Evolutionary conservation across 2,113 vertebrate genomes (phyloP).

Genomic region (Carlito syrichta): DNA sequence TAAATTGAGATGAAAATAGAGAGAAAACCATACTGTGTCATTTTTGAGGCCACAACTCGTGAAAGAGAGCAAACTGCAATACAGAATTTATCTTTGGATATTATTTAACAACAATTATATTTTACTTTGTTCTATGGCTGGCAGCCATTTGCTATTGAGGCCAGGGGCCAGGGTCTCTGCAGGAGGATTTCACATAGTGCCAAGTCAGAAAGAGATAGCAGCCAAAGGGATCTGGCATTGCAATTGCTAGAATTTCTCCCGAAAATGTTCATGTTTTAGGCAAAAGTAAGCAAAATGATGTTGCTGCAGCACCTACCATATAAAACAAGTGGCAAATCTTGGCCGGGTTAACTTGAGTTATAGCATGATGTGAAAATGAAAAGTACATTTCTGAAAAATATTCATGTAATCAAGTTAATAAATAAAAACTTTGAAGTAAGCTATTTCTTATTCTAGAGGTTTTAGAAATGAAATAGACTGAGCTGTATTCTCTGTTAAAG

Average conservation of each 20-base stretch:
- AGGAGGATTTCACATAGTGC: slow-evolving; percentile 2
- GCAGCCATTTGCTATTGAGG: not conserved
- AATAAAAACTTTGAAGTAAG: not conserved
- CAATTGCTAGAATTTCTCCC: slow-evolving; percentile 23
- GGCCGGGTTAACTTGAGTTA: not conserved
- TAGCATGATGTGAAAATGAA: not conserved
- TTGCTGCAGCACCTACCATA: not conserved
- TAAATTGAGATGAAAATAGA: slow-evolving; percentile 23
- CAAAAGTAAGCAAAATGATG: not conserved
- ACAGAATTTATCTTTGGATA: not conserved
- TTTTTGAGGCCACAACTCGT: not conserved
- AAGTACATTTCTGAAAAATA: not conserved
- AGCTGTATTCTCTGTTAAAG: not conserved
- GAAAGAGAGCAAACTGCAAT: not conserved
- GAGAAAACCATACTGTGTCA: not conserved
- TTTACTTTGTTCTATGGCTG: slow-evolving; percentile 41
- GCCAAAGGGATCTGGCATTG: slow-evolving; percentile 16
- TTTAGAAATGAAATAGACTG: slow-evolving; percentile 2
- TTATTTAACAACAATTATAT: slow-evolving; percentile 42
- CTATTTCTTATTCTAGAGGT: not conserved
- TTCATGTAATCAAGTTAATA: not conserved
- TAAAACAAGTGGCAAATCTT: not conserved
- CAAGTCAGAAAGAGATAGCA: slow-evolving; percentile 38
- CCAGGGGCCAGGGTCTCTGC: not conserved
- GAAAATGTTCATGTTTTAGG: not conserved